These are phyloP conservation scores for Lepeophtheirus salmonis DNA, from an alignment of 1,140 invertebrate genomes.

Conservation along the genomic window DNA sequence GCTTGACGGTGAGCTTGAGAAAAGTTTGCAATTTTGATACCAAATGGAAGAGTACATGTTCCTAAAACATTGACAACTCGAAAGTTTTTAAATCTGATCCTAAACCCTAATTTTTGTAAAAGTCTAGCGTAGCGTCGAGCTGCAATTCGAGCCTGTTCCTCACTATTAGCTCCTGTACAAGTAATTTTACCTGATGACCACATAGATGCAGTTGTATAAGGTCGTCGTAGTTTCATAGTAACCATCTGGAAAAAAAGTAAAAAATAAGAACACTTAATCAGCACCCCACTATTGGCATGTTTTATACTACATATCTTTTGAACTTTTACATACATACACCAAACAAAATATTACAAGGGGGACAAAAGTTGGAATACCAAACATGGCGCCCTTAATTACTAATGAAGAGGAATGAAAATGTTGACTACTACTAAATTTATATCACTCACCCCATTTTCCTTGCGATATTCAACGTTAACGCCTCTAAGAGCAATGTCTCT, in stretches of 20 bases:
- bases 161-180: slow-evolving; percentile 85
- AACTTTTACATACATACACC: too few species aligned
- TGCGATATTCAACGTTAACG: slow-evolving; percentile 79
- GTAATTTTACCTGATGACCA: slow-evolving; percentile 95
- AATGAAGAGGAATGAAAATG: too few species aligned
- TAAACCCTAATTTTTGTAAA: slow-evolving; percentile 76
- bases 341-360: too few species aligned
- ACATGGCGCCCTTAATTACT: too few species aligned
- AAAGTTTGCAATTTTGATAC: slow-evolving; percentile 77
- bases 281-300: too few species aligned
- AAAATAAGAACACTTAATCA: too few species aligned
- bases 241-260: slow-evolving; percentile 70
- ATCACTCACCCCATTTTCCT: slow-evolving; percentile 69
- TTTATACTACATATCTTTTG: too few species aligned
- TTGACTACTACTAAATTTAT: too few species aligned
- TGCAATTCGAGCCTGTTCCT: slow-evolving; percentile 70
- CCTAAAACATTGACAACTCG: slow-evolving; percentile 92
- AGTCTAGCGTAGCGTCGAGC: slow-evolving; percentile 73
- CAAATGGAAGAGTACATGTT: slow-evolving; percentile 93
- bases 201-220: slow-evolving; percentile 83
- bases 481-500: slow-evolving; percentile 83
- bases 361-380: too few species aligned
- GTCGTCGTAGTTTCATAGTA: slow-evolving; percentile 84
- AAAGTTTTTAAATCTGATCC: slow-evolving; percentile 74
- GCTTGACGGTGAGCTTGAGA: slow-evolving; percentile 34